phyloP scores from a whole-genome alignment of 2,888 invertebrate species.

The Watsonalla cultraria region DNA sequence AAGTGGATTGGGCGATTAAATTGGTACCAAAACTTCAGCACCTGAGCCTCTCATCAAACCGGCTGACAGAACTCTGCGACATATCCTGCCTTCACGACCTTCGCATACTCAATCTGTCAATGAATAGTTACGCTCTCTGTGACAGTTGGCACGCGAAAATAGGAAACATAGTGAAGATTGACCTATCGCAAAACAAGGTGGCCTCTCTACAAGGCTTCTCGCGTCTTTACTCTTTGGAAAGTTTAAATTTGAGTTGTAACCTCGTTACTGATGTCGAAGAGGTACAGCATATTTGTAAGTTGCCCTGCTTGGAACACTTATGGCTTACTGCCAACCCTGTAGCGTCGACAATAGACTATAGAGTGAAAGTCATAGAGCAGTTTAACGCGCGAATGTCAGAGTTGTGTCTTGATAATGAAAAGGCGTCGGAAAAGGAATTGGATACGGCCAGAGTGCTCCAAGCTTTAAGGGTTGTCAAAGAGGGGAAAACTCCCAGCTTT shows the following conservation, averaged over 20 bases:
- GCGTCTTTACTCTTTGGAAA: slow-evolving; percentile 91
- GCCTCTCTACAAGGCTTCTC: slow-evolving; percentile 84
- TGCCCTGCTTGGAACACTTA: slow-evolving; percentile 93
- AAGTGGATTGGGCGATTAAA: slow-evolving; percentile 89
- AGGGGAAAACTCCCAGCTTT: slow-evolving; percentile 81
- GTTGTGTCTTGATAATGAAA: slow-evolving; percentile 92
- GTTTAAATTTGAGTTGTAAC: slow-evolving; percentile 92
- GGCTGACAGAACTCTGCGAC: slow-evolving; percentile 85
- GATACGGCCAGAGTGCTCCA: slow-evolving; percentile 95
- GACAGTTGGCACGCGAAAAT: slow-evolving; percentile 90
- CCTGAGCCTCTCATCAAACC: slow-evolving; percentile 88
- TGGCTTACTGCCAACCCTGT: slow-evolving; percentile 94
- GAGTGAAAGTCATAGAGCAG: slow-evolving; percentile 92
- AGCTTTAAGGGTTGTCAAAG: slow-evolving; percentile 88
- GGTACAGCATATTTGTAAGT: slow-evolving; percentile 85
- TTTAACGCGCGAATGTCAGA: slow-evolving; percentile 91
- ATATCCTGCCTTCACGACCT: slow-evolving; percentile 88
- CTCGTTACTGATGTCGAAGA: slow-evolving; percentile 88
- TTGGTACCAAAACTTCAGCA: slow-evolving; percentile 85
- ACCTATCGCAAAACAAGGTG: slow-evolving; percentile 91
- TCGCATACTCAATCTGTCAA: slow-evolving; percentile 86
- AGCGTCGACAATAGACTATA: slow-evolving; percentile 90
- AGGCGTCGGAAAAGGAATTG: slow-evolving; percentile 90
- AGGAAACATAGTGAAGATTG: slow-evolving; percentile 91
- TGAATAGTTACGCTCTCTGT: slow-evolving; percentile 86